A percentile compares a stretch with the other conserved stretches of the same genome.
Conservation (phyloP, 2,888 invertebrate species). For the Oscheius sp. region DNA sequence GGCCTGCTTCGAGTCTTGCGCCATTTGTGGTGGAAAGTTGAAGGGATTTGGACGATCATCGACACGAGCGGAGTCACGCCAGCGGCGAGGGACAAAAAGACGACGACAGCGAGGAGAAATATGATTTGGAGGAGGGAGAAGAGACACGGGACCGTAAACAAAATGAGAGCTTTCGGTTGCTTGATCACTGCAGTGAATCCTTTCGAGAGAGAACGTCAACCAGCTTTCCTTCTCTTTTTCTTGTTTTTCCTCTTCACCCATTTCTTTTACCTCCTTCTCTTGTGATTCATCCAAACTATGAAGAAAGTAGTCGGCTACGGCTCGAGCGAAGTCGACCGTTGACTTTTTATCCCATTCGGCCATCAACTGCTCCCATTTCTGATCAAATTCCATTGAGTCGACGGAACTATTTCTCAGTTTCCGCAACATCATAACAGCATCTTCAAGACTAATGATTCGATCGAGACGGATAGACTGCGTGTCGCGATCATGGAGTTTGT, state of each 20-base stretch:
- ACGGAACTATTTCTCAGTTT: background rate
- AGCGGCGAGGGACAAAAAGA: background rate
- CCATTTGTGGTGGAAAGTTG: conserved; percentile 1
- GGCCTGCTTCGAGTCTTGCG: background rate
- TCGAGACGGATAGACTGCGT: conserved; percentile 31
- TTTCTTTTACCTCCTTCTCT: background rate
- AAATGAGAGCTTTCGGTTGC: background rate
- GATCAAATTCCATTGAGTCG: background rate
- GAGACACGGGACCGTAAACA: background rate
- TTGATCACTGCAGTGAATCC: background rate
- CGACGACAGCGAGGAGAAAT: background rate
- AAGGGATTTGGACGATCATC: conserved; percentile 10
- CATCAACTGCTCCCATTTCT: conserved; percentile 5
- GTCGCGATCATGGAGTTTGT: conserved; percentile 10
- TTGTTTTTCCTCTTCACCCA: background rate
- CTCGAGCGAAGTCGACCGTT: background rate
- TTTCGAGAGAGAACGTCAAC: background rate
- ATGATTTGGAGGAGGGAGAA: background rate
- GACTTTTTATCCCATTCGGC: conserved; percentile 9
- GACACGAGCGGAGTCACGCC: background rate
- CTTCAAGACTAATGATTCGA: conserved; percentile 29
- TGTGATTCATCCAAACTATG: background rate
- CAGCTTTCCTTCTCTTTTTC: background rate
- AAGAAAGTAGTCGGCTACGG: conserved; percentile 2
- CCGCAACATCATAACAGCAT: conserved; percentile 19